Evolutionary conservation across 1,140 invertebrate genomes (phyloP), one percentile per base, ranked within the genome.

Genomic region (Zaprionus inermis): DNA sequence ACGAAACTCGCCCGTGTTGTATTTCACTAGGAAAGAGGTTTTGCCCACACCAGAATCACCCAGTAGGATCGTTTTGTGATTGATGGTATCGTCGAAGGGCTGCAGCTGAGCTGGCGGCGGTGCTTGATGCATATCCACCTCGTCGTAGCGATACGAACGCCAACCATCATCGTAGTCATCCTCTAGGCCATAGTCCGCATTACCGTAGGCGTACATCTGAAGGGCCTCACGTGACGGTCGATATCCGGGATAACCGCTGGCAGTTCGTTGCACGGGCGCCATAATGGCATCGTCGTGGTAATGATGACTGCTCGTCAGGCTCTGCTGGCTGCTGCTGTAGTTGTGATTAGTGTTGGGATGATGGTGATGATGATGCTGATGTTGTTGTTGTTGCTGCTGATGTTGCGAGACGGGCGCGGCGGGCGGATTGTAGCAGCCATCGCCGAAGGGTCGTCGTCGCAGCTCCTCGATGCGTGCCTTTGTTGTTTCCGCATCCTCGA

Each of bases 21-120:
- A 99, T 90, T 98, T 98, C 93, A 97, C 98, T 22, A 98, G 93
- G 85, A 98, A 97, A 85, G 97, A 98, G 0, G 97, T 98, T 94
- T 98, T 98, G 57, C 97, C 97, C 52, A 98, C 97, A 32, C 97
- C 97, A 14, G 97, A 98, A 93, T 98, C 97, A 20, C 98, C 98
- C 63, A 99, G 74, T 24, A 92, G 73, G 72, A 92, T 92, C 58
- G 86, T 90, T 76, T 92, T 92, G 63, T 92, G 91, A 73, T 91
- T 86, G 41, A 92, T 78, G 18, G 83, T 91, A 72, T 92, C 91
- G 55, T 92, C 91, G 56, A 92, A 91, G 22, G 89, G 89, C 18
- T 60, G 75, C 58, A 73, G 58, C n/a, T 81, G 73, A 3, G 79
- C 78, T 3, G 71, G 56, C 28, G 79, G 54, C 58, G 36, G 72